Evolutionary conservation across 2,797 vertebrate species (phyloP).

Genomic region (Sebastes kiyomatsui): DNA sequence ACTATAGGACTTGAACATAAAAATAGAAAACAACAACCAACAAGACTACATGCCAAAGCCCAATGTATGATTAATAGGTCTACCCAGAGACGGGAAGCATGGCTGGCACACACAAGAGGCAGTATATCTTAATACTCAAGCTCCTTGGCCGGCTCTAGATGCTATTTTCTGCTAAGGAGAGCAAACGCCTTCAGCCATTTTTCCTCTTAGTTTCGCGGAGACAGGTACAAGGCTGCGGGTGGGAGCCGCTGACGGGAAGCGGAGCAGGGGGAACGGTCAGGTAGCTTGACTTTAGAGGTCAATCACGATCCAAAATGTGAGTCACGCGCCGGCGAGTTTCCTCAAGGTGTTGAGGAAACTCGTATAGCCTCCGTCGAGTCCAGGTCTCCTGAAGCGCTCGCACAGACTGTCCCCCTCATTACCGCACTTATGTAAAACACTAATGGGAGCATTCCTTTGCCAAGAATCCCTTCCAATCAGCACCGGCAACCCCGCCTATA

Average conservation of each 20-base stretch:
- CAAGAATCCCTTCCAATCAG: conserved; percentile 40
- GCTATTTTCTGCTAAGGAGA: conserved; percentile 54
- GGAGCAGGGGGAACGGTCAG: background rate
- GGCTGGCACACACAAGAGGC: conserved; percentile 39
- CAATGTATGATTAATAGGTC: conserved; percentile 53
- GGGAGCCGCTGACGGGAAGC: conserved; percentile 26
- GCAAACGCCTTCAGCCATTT: conserved; percentile 47
- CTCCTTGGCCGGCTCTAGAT: conserved; percentile 22
- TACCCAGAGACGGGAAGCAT: conserved; percentile 32
- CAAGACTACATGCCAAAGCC: conserved; percentile 18
- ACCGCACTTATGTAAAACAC: conserved; percentile 61
- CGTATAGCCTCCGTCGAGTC: conserved; percentile 12
- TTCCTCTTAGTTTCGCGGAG: conserved; percentile 33
- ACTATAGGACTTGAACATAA: conserved; percentile 11
- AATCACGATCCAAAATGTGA: conserved; percentile 1
- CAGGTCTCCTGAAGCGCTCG: background rate
- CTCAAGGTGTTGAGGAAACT: conserved; percentile 32
- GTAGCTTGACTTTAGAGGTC: conserved; percentile 34
- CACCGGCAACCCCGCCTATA: conserved; percentile 15
- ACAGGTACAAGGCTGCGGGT: conserved; percentile 35
- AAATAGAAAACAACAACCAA: conserved; percentile 17
- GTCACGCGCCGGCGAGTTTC: conserved; percentile 10
- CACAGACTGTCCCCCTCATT: conserved; percentile 43
- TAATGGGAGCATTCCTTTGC: conserved; percentile 51
- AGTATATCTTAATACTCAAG: conserved; percentile 47